Conservation (phyloP, 2,113 vertebrate genomes). For the Spea bombifrons region DNA sequence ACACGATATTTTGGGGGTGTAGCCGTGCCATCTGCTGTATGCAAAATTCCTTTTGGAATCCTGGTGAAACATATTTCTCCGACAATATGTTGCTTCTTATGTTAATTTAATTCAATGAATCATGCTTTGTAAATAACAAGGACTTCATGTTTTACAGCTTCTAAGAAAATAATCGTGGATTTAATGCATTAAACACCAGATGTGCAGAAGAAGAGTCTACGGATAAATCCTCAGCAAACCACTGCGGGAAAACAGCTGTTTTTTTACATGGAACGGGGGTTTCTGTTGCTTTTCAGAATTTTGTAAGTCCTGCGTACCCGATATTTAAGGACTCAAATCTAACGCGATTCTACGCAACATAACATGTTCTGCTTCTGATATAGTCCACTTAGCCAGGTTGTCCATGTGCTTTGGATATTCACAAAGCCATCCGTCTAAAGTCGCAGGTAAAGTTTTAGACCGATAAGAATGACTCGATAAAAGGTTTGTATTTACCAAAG, state of each 20-base stretch:
- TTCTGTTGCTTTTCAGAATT: not conserved
- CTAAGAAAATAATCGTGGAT: conserved; percentile 35
- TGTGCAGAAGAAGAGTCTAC: not conserved
- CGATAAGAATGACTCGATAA: not conserved
- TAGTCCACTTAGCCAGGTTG: too few species aligned
- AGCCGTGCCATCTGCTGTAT: conserved; percentile 26
- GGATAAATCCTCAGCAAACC: not conserved
- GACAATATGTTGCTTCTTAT: not conserved
- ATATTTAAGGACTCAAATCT: not conserved
- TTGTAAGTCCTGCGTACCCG: conserved; percentile 1
- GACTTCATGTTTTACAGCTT: not conserved
- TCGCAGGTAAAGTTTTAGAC: not conserved
- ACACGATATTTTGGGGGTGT: not conserved
- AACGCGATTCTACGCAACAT: not conserved
- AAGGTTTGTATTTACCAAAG: not conserved
- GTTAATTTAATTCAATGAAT: conserved; percentile 1
- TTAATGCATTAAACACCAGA: conserved; percentile 24
- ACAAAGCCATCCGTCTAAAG: not conserved
- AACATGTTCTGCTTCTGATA: not conserved
- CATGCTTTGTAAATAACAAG: conserved; percentile 2
- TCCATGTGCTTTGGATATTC: not conserved
- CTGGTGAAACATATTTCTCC: not conserved
- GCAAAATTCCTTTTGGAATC: conserved; percentile 39
- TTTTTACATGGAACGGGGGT: not conserved
- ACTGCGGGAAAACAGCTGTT: not conserved